phyloP scores from a whole-genome alignment of 2,797 vertebrate species.

The Sarcoramphus papa region DNA sequence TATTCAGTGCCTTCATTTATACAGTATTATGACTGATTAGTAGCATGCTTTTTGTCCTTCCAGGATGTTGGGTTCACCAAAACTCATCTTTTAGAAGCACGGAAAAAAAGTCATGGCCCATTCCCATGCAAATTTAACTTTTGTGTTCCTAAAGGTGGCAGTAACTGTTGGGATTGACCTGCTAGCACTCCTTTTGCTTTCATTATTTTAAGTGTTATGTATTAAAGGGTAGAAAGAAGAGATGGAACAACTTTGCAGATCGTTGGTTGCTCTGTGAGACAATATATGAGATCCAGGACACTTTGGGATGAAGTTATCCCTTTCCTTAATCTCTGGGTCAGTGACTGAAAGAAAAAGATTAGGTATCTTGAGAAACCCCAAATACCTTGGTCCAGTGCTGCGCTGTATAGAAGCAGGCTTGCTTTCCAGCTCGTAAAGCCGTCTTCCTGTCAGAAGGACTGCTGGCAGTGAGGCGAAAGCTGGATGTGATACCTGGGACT shows the following conservation, averaged over 20 bases:
- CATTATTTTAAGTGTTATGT: neutral
- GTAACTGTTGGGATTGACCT: neutral
- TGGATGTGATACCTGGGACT: neutral
- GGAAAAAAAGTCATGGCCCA: neutral
- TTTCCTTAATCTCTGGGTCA: neutral
- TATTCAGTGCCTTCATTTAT: neutral
- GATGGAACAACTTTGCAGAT: neutral
- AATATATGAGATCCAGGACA: neutral
- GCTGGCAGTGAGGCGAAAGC: neutral
- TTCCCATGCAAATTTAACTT: neutral
- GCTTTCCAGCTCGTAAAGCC: neutral
- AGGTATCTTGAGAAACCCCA: neutral
- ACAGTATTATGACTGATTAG: neutral
- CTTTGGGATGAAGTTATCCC: neutral
- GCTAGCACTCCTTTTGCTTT: neutral
- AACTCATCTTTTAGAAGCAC: neutral
- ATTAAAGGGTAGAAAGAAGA: neutral
- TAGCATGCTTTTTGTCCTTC: neutral
- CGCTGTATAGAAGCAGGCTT: neutral
- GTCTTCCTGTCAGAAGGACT: neutral
- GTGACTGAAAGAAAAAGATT: neutral
- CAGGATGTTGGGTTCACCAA: neutral
- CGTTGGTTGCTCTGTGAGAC: neutral
- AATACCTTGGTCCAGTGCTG: neutral
- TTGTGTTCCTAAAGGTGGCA: neutral